Evolutionary conservation across 1,140 invertebrate species (phyloP).

Genomic region (Pseudomyrmex concolor): DNA sequence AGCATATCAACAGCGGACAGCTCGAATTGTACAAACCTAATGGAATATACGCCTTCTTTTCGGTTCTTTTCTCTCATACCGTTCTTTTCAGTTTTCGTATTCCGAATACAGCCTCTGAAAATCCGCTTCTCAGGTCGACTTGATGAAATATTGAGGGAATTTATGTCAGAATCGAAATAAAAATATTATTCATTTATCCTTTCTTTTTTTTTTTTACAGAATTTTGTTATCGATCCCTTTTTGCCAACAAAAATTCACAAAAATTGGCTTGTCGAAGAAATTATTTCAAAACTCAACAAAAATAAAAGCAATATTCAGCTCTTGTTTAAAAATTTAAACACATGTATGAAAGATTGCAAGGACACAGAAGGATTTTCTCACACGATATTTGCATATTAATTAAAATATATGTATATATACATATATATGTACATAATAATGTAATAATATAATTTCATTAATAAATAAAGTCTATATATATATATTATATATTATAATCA

Average conservation of each 20-base stretch:
- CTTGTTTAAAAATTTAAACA: background rate
- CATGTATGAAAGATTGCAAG: background rate
- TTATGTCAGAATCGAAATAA: background rate
- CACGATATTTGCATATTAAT: slow-evolving; percentile 34
- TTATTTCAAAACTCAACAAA: too few relatives aligned
- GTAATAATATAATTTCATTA: slow-evolving; percentile 28
- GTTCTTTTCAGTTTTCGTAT: slow-evolving; percentile 15
- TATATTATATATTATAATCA: slow-evolving; percentile 40
- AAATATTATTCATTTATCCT: too few relatives aligned
- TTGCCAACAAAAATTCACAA: too few relatives aligned
- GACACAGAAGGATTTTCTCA: slow-evolving; percentile 3
- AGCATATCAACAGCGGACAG: slow-evolving; percentile 58
- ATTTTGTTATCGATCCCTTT: too few relatives aligned
- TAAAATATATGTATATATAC: slow-evolving; percentile 62
- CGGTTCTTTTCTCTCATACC: too few relatives aligned
- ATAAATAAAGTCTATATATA: slow-evolving; percentile 46
- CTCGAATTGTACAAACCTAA: slow-evolving; percentile 53
- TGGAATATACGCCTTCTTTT: slow-evolving; percentile 37
- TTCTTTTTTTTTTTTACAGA: too few relatives aligned
- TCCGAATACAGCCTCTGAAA: background rate
- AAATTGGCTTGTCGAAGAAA: too few relatives aligned
- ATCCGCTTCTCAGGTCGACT: background rate
- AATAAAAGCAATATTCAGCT: too few relatives aligned
- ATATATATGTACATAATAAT: slow-evolving; percentile 27
- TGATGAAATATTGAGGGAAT: slow-evolving; percentile 13